Evolutionary conservation across 2,888 invertebrate species (phyloP), one percentile per base, ranked within the genome.

Genomic region (Chirona hameri): DNA sequence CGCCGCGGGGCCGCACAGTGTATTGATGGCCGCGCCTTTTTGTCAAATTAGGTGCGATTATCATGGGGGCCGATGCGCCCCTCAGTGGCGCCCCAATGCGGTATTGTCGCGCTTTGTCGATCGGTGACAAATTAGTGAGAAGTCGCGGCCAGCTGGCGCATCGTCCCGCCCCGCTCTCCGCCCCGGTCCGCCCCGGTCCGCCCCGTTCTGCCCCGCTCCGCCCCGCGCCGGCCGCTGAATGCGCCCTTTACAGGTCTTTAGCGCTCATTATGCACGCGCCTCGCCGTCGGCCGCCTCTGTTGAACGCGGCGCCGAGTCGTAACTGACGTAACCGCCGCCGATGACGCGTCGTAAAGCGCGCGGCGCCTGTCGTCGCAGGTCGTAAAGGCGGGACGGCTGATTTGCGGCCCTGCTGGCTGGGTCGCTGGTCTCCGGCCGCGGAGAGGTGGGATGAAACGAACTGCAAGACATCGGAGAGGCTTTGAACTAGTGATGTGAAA

Each of bases 61-160:
- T 46, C 18, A 76, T 46, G 39, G 39, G 76, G 76, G 76, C 76
- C 46, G 76, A 39, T 31, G 21, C 76, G 76, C 21, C 76, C 5
- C 46, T 21, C 24, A 21, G 46, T 46, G 1, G 39, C 46, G 39
- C 31, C 14, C 76, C 39, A 76, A 76, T 76, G 76, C 76, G 46
- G 76, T 46, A 76, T 76, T 76, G 76, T 76, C 76, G 24, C 76
- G 76, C 76, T 76, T 76, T 76, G 76, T 76, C 76, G 76, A 76
- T 76, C 76, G 46, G 76, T 76, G 76, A 76, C 76, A 76, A 76
- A 76, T 76, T 76, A 76, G 76, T 39, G 76, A 46, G 76, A 76
- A 46, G 46, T 39, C 39, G 46, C 10, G 12, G 72, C 31, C 72
- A 72, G 72, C 29, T 29, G 72, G 72, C 31, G 65, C 76, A 10